These are phyloP conservation scores for Lepidocolaptes lacrymiger DNA, from an alignment of 2,797 vertebrate genomes.

Conservation along the genomic window DNA sequence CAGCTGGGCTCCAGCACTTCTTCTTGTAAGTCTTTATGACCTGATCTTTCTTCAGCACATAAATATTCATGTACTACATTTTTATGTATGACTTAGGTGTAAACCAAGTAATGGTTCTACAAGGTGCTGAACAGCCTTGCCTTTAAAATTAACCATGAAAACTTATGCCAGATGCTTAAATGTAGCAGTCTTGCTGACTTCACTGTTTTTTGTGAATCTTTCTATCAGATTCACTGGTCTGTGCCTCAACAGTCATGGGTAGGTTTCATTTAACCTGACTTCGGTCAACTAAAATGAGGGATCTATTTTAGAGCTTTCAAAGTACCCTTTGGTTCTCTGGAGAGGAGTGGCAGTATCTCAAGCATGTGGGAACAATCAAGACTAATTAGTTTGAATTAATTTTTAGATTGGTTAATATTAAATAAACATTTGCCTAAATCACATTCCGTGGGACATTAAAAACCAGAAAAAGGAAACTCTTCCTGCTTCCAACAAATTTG, in stretches of 20 bases:
- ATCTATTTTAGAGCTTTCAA: neutral
- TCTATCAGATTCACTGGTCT: neutral
- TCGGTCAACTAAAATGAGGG: neutral
- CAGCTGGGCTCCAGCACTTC: constrained; percentile 60
- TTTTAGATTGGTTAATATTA: neutral
- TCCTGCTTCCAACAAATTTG: neutral
- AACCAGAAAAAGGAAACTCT: neutral
- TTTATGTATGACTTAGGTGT: constrained; percentile 25
- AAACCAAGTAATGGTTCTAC: constrained; percentile 13
- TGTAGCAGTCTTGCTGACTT: neutral
- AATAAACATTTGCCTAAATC: neutral
- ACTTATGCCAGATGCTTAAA: neutral
- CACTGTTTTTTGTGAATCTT: neutral
- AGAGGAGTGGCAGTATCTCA: neutral
- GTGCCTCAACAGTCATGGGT: neutral
- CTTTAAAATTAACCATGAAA: constrained; percentile 39
- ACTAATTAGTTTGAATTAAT: neutral
- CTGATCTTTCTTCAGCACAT: constrained; percentile 47
- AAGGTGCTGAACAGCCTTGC: constrained; percentile 2
- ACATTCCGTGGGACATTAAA: neutral
- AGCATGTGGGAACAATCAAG: neutral
- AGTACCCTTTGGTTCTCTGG: neutral
- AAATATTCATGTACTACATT: constrained; percentile 51
- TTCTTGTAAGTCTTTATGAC: constrained; percentile 23
- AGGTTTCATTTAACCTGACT: neutral